Evolutionary conservation across 2,888 invertebrate genomes (phyloP).

Genomic region (Alloscopus bannaensis): DNA sequence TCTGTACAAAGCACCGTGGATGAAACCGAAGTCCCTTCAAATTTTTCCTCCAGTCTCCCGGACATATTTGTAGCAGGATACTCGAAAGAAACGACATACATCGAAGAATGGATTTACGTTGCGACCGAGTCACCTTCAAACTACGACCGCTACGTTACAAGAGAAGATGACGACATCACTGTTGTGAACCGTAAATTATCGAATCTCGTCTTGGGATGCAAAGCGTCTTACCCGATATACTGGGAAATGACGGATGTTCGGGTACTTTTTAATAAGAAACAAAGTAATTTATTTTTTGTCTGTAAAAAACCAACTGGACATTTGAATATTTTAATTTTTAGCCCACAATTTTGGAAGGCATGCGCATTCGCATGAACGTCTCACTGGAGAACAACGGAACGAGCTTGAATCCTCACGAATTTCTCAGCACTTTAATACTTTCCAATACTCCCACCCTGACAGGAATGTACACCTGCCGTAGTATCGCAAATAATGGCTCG

Average conservation of each 20-base stretch:
- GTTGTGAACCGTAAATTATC: not conserved
- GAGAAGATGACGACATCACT: slow-evolving; percentile 12
- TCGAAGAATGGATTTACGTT: slow-evolving; percentile 13
- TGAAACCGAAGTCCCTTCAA: no score
- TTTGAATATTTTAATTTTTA: slow-evolving; percentile 8
- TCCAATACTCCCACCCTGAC: slow-evolving; percentile 22
- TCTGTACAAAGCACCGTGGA: no score
- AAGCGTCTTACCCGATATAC: slow-evolving; percentile 29
- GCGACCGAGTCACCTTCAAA: not conserved
- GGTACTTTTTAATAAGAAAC: no score
- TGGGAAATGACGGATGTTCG: slow-evolving; percentile 42
- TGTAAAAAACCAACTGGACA: not conserved
- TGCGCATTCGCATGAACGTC: not conserved
- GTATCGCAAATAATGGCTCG: not conserved
- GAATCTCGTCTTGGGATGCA: slow-evolving; percentile 5
- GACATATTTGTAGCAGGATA: slow-evolving; percentile 14
- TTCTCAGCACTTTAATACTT: slow-evolving; percentile 6
- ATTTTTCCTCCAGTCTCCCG: not conserved
- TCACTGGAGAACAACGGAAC: not conserved
- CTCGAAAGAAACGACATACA: not conserved
- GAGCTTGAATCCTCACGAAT: slow-evolving; percentile 6
- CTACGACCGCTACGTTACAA: not conserved
- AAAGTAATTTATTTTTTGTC: not conserved
- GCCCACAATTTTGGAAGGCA: slow-evolving; percentile 9
- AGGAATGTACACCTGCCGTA: slow-evolving; percentile 35